Base-by-base conservation (phyloP, 2,113 vertebrate genomes). In the Eulemur rufifrons region DNA sequence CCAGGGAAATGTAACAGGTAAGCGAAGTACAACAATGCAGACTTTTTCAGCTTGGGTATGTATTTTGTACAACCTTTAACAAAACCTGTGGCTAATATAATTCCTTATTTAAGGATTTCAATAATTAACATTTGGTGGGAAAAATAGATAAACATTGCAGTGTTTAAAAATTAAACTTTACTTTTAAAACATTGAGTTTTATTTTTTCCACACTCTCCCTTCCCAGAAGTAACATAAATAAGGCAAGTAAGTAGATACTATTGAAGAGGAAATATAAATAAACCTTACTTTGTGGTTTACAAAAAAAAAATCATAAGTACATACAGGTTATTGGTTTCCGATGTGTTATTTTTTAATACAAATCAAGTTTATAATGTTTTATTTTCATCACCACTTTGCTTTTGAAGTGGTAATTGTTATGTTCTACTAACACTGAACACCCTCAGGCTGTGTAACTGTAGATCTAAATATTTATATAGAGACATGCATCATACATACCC, bases 241-340 rank as follows among this genome's bases (percentile, higher is more conserved):
- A 89, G 27, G 42, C 34, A 92, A 94, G 27, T 17, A 84, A n/a
- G 34, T 78, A 54, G 20, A 86, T 66, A 78, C 27, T 77, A 59
- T 84, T 81, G 8, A 64, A 92, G 29, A 80, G 29, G 34, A 94
- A 95, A 84, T 87, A 90, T 39, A 61, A 96, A 87, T 37, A 86
- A 95, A 68, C 7, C 56, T 95, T 84, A 84, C 32, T 37, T 56
- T 56, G 32, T 83, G 63, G 37, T 56, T 94, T 63, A 81, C 90
- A 77, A 89, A 92, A 77, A 77, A 39, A 39, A 81, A 61, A 32
- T 78, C 12, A 76, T 34, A 68, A 18, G 37, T 56, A 66, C 20
- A 25, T 69, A 7, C 18, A 77, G 8, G 23, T 18, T 89, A 86
- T 42, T 89, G 29, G 27, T 54, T 92, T 89, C 42, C 59, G 86